Base-by-base conservation (phyloP, 2,888 invertebrate genomes). In the Athalia circularis region DNA sequence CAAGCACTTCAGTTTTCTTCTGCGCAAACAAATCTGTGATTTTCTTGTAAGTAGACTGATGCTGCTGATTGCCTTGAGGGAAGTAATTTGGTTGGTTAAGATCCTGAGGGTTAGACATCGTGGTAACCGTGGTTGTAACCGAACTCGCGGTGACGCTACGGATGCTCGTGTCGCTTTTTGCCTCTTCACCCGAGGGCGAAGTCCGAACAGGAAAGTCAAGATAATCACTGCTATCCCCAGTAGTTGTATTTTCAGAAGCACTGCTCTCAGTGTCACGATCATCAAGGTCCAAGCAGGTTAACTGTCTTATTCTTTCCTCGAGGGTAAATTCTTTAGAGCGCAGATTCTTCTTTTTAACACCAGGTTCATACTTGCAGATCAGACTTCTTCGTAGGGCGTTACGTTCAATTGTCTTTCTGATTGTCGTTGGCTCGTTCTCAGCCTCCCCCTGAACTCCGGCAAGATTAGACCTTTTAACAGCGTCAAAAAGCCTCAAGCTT, bases 251-350 rank as follows among this genome's bases (percentile, higher is more conserved):
- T 13, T 84, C 84, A 3, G 84, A 83, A 15, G 83, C 83, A 65
- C 80, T 81, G 13, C 80, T 81, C n/a, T 83, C 82, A 1, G 84
- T 85, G 15, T 86, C 86, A 9, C 86, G 93, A 67, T 96, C 96
- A 80, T 96, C 96, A 59, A 96, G 94, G 88, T 96, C 95, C 4
- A 90, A 87, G 87, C 96, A 96, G 0, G 97, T 97, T 70, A 97
- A 91, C 87, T 95, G 95, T 67, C 96, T 94, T 82, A 97, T 96
- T 80, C 97, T 93, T 86, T 97, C 97, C 78, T 96, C 96, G 59
- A 97, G 91, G 0, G 96, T 96, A 76, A 96, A 94, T 83, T 96
- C 96, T 87, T 94, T 92, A 82, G 91, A 90, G 77, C 90, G 89
- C 74, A 91, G 86, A 84, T 91, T 91, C 86, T 92, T 92, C 86